Conservation (phyloP, 1,140 invertebrate species). For the Wasmannia auropunctata region DNA sequence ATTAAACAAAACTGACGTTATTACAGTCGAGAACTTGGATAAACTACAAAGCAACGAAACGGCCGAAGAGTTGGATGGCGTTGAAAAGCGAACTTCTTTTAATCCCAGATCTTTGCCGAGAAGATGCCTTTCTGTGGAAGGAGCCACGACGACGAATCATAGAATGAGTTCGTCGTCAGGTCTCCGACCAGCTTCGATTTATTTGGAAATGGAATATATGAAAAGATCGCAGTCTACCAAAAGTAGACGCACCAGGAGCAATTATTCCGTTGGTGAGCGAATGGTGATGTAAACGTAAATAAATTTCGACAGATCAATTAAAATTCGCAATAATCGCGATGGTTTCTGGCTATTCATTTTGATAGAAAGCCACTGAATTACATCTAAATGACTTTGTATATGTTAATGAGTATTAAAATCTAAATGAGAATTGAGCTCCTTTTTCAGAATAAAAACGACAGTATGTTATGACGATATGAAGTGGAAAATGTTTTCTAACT, state of each 20-base stretch:
- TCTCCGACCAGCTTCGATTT: slow-evolving; percentile 66
- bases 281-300: neutral
- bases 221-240: slow-evolving; percentile 65
- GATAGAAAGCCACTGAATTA: neutral
- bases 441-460: neutral
- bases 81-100: slow-evolving; percentile 40
- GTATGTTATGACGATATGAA: neutral
- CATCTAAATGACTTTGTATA: neutral
- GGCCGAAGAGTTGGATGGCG: neutral
- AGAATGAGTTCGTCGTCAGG: slow-evolving; percentile 59
- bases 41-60: slow-evolving; percentile 10
- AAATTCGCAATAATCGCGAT: neutral
- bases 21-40: slow-evolving; percentile 24
- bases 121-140: slow-evolving; percentile 78
- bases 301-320: neutral
- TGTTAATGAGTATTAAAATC: neutral
- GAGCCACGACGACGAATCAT: slow-evolving; percentile 66
- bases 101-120: slow-evolving; percentile 70
- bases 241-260: slow-evolving; percentile 70
- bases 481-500: neutral
- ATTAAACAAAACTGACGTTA: slow-evolving; percentile 18
- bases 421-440: neutral
- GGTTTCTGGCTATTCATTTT: neutral
- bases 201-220: slow-evolving; percentile 75
- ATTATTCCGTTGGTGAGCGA: slow-evolving; percentile 76